Conservation (phyloP, 2,888 invertebrate species). For the Eupsilia transversa region DNA sequence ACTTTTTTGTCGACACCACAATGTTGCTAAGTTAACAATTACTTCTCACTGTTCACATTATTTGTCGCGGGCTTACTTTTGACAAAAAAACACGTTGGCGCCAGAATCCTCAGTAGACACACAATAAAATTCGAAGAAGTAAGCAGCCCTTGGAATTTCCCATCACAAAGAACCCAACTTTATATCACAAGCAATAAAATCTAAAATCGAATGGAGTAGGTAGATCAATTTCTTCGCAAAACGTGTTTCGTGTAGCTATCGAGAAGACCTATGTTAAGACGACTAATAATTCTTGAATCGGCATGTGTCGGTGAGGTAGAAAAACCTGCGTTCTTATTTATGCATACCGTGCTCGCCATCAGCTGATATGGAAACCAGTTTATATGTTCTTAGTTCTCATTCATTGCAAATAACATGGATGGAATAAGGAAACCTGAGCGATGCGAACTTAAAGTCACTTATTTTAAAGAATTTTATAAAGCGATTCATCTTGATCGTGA, state of each 20-base stretch:
- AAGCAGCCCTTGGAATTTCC: constrained; percentile 55
- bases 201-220: constrained; percentile 42
- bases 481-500: constrained; percentile 24
- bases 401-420: constrained; percentile 73
- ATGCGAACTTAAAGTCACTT: constrained; percentile 16
- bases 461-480: constrained; percentile 44
- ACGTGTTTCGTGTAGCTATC: constrained; percentile 71
- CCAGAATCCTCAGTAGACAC: constrained; percentile 69
- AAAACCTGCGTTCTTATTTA: constrained; percentile 75
- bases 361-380: constrained; percentile 86
- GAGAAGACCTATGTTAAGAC: constrained; percentile 72
- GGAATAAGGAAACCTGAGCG: constrained; percentile 50
- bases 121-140: constrained; percentile 71
- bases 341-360: constrained; percentile 81
- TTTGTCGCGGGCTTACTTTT: constrained; percentile 38
- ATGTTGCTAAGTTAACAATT: constrained; percentile 37
- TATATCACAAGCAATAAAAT: constrained; percentile 31
- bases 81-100: constrained; percentile 64
- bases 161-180: constrained; percentile 44
- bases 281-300: constrained; percentile 76
- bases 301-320: constrained; percentile 82
- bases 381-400: constrained; percentile 77
- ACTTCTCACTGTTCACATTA: constrained; percentile 29
- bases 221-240: constrained; percentile 53
- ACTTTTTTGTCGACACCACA: constrained; percentile 45